Conservation (phyloP, 2,888 invertebrate genomes). For the Bimastos eiseni region DNA sequence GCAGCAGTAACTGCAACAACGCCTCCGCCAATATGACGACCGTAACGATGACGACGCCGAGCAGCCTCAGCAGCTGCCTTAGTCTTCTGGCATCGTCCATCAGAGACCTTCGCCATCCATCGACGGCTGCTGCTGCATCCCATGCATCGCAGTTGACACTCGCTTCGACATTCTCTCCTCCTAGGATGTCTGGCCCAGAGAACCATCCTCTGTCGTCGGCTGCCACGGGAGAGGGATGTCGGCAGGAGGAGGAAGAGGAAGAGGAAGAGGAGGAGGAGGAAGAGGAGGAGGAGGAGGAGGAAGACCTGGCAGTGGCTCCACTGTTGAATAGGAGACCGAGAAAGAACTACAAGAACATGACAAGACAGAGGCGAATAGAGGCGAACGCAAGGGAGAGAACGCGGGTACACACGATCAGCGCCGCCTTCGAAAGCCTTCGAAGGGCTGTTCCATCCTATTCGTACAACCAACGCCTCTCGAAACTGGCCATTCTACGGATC, state of each 20-base stretch:
- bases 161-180: neutral
- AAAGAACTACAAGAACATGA: slow-evolving; percentile 91
- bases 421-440: slow-evolving; percentile 87
- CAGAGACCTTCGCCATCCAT: no score
- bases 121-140: no score
- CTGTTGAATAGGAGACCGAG: neutral
- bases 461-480: slow-evolving; percentile 88
- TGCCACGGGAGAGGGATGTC: neutral
- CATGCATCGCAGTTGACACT: neutral
- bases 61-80: no score
- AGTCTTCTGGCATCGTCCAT: no score
- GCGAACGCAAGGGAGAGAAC: slow-evolving; percentile 91
- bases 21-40: no score
- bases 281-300: neutral
- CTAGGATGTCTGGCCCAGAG: neutral
- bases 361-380: slow-evolving; percentile 85
- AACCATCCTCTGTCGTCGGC: neutral
- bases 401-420: slow-evolving; percentile 91
- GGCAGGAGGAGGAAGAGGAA: neutral
- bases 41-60: no score
- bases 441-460: slow-evolving; percentile 85
- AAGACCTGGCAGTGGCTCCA: neutral
- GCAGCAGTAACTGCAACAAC: neutral
- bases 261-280: neutral
- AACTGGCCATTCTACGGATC: slow-evolving; percentile 86